phyloP scores from a whole-genome alignment of 2,797 vertebrate species.

The Monodelphis domestica region DNA sequence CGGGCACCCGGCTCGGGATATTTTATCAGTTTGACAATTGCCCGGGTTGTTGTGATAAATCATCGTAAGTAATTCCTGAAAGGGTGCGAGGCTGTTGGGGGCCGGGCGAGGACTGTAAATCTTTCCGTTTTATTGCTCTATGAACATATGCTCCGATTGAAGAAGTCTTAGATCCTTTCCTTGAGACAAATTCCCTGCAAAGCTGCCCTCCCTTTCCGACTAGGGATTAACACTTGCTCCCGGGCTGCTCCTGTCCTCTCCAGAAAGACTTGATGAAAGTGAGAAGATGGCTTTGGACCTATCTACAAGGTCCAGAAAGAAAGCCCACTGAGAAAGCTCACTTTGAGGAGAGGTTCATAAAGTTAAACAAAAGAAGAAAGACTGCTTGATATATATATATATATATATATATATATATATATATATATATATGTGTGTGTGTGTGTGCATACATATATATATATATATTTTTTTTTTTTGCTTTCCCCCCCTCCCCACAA shows the following conservation, averaged over 20 bases:
- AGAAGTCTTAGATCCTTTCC: constrained; percentile 92
- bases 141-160: constrained; percentile 98
- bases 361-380: constrained; percentile 67
- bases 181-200: constrained; percentile 89
- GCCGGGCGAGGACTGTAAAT: constrained; percentile 98
- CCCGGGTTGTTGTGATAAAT: constrained; percentile 95
- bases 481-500: rapidly evolving
- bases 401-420: too few species aligned
- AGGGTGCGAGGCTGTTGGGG: constrained; percentile 97
- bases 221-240: constrained; percentile 84
- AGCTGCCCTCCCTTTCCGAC: constrained; percentile 85
- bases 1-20: constrained; percentile 79
- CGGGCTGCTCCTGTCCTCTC: not conserved
- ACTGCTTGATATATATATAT: not conserved
- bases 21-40: constrained; percentile 92
- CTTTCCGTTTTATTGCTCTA: constrained; percentile 99
- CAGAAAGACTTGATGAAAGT: constrained; percentile 40
- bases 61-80: constrained; percentile 99
- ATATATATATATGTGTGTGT: too few species aligned
- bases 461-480: not conserved
- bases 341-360: not conserved
- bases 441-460: too few species aligned
- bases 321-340: not conserved
- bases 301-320: constrained; percentile 11
- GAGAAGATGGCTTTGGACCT: constrained; percentile 19